Percentiles rank a stretch among this genome's conserved stretches.
These are phyloP conservation scores for Anas platyrhynchos DNA, from an alignment of 2,113 vertebrate genomes.

Conservation along the genomic window DNA sequence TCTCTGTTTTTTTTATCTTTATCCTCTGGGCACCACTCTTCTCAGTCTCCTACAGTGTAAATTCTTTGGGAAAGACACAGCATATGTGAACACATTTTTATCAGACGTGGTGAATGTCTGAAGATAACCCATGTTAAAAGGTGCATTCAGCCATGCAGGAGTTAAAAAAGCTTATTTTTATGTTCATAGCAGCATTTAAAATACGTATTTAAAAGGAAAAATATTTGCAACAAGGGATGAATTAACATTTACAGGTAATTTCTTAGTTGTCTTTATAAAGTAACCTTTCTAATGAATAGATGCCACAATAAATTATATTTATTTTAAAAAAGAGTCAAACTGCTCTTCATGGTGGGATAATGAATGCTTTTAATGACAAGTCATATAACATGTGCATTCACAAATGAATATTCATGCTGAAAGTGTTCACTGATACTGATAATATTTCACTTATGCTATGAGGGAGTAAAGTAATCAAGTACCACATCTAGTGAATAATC, in stretches of 20 bases:
- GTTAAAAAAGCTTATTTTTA: neutral
- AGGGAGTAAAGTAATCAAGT: constrained; percentile 14
- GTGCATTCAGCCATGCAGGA: neutral
- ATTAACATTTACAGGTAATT: constrained; percentile 48
- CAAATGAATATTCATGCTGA: constrained; percentile 49
- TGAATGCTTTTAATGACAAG: constrained; percentile 33
- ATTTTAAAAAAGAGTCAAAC: neutral
- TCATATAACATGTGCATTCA: constrained; percentile 2
- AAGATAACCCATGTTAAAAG: neutral
- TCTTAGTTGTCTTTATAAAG: constrained; percentile 16
- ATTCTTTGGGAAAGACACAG: neutral
- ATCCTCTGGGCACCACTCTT: neutral
- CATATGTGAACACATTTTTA: neutral
- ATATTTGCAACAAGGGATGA: constrained; percentile 12
- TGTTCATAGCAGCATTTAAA: constrained; percentile 1
- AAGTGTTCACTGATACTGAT: constrained; percentile 5
- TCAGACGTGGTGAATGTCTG: neutral
- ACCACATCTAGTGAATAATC: constrained; percentile 38
- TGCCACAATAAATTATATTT: constrained; percentile 14
- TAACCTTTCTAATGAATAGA: constrained; percentile 41
- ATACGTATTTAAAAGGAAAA: neutral
- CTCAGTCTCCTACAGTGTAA: neutral
- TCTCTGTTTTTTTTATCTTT: neutral
- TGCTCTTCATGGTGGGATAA: constrained; percentile 2
- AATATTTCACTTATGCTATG: constrained; percentile 51